phyloP scores from a whole-genome alignment of 2,113 vertebrate species.

The Lonchura striata region DNA sequence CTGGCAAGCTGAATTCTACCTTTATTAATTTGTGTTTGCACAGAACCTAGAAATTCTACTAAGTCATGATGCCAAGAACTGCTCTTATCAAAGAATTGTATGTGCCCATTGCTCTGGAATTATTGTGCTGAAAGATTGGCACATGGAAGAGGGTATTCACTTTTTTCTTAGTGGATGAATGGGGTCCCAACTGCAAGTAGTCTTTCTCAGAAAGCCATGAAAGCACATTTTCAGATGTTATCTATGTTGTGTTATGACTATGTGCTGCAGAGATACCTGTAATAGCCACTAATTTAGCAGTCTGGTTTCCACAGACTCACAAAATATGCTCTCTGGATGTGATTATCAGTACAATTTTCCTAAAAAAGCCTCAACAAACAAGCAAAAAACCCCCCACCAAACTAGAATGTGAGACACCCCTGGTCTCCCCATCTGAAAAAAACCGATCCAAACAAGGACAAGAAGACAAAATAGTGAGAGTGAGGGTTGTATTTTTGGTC shows the following conservation, averaged over 20 bases:
- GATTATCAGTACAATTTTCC: neutral
- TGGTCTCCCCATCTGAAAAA: neutral
- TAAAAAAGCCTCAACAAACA: neutral
- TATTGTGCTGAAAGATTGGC: neutral
- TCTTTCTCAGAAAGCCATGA: neutral
- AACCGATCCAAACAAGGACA: neutral
- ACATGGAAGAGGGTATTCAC: neutral
- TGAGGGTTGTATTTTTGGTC: neutral
- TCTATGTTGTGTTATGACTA: neutral
- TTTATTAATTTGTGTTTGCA: neutral
- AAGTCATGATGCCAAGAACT: neutral
- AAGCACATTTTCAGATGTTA: neutral
- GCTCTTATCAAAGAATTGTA: neutral
- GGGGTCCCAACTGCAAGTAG: neutral
- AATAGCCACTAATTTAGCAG: neutral
- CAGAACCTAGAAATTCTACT: neutral
- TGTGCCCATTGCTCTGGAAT: neutral
- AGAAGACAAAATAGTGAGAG: neutral
- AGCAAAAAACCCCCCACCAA: rapidly evolving
- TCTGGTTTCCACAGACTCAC: neutral
- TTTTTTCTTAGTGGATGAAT: neutral
- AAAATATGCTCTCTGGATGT: neutral
- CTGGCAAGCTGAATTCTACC: neutral
- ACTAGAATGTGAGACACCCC: neutral
- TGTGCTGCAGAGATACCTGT: neutral